Base-by-base conservation (phyloP, 2,888 invertebrate species). In the Drosophila trichaetosa region DNA sequence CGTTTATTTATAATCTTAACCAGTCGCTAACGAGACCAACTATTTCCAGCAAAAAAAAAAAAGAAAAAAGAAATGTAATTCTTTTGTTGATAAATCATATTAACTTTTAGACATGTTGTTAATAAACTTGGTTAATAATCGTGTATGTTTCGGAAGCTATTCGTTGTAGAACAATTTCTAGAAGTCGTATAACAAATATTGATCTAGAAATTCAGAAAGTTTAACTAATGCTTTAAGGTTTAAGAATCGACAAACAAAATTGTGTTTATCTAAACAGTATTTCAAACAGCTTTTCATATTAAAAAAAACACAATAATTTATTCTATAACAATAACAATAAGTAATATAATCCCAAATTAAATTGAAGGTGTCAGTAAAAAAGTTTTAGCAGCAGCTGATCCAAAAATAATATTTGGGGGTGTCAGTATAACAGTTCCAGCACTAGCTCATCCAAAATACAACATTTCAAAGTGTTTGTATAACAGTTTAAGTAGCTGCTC, bases 1-100 rank as follows among this genome's bases (percentile, higher is more conserved):
- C n/a, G n/a, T n/a, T 29, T 24, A 56, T 38, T 40, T 63, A 77
- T 63, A 57, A 58, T 56, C 40, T 24, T 57, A 76, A 80, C 64
- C 29, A 57, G 68, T 29, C 65, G 61, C 67, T 77, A 78, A 78
- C 70, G 34, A 69, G 61, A 56, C 33, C 56, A 59, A 69, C 46
- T 60, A 69, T 54, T 42, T 24, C 51, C 11, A 29, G 48, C 51
- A 40, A 59, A n/a, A 52, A 36, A 16, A 2, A 21, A 29, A 29
- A 29, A 29, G 8, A 7, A 38, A 60, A 61, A 6, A 21, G 2
- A 42, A 46, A 46, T 46, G 21, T 7, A 46, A 21, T 54, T 61
- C 38, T 31, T 31, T 58, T 64, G 40, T 54, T n/a, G 60, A 42
- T 24, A 53, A 60, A 54, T 27, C n/a, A 27, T 46, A 62, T 75